These are phyloP conservation scores for Volucella inanis DNA, from an alignment of 2,888 invertebrate species.

Conservation along the genomic window DNA sequence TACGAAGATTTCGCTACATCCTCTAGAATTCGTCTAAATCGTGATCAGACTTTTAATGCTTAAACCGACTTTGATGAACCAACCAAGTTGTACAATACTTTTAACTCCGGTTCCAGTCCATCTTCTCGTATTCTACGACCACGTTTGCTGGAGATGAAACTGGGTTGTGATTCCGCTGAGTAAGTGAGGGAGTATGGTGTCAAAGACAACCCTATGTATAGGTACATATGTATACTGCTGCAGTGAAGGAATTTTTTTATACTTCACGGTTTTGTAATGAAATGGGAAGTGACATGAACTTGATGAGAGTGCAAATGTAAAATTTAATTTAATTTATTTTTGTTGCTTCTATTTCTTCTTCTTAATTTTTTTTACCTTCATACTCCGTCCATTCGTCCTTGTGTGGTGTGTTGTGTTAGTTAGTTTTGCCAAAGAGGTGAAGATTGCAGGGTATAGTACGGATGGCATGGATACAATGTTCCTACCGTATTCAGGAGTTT, in stretches of 20 bases:
- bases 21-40: constrained; percentile 72
- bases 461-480: too few relatives aligned
- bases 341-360: constrained; percentile 20
- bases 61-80: constrained; percentile 72
- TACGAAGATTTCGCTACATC: constrained; percentile 61
- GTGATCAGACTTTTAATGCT: constrained; percentile 70
- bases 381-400: neutral
- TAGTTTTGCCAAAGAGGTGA: constrained; percentile 27
- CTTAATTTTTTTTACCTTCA: neutral
- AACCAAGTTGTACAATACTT: constrained; percentile 63
- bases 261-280: constrained; percentile 69
- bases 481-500: neutral
- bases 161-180: neutral
- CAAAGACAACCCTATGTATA: neutral
- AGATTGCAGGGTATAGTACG: too few relatives aligned
- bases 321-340: constrained; percentile 72
- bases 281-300: constrained; percentile 75
- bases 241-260: constrained; percentile 55
- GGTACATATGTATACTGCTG: neutral
- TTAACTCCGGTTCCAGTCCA: constrained; percentile 17
- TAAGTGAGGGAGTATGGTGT: constrained; percentile 11
- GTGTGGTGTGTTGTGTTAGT: constrained; percentile 33
- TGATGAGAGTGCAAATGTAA: constrained; percentile 75
- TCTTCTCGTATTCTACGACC: neutral
- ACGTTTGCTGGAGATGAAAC: neutral